Percentiles rank a stretch among this genome's conserved stretches.
Conservation (phyloP, 2,113 vertebrate genomes). For the Panthera tigris region DNA sequence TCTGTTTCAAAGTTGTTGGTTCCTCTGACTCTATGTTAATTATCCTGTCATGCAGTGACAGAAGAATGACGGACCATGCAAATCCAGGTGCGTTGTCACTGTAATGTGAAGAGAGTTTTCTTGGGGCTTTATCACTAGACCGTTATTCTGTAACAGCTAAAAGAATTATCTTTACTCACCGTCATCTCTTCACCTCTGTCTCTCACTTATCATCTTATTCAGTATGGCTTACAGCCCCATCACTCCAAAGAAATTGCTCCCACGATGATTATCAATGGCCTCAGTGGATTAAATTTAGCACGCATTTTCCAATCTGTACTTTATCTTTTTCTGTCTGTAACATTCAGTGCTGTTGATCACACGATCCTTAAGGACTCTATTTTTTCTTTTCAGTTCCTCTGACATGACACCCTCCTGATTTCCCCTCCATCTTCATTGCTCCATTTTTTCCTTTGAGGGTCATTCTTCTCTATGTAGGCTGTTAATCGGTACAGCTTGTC, state of each 20-base stretch:
- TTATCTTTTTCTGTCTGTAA: not conserved
- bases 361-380: not conserved
- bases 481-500: not conserved
- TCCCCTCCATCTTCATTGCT: not conserved
- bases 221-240: not conserved
- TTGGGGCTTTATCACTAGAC: not conserved
- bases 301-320: not conserved
- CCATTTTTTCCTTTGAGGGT: constrained; percentile 9
- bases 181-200: not conserved
- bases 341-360: not conserved
- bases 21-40: not conserved
- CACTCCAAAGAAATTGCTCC: not conserved
- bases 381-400: not conserved
- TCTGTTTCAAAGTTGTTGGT: not conserved
- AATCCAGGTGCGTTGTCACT: not conserved
- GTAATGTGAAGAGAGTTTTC: not conserved
- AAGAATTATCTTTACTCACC: not conserved
- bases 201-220: not conserved
- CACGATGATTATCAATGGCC: not conserved
- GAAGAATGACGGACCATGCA: not conserved
- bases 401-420: not conserved
- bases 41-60: not conserved
- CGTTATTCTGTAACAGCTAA: not conserved
- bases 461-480: not conserved
- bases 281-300: not conserved